phyloP scores from a whole-genome alignment of 2,888 invertebrate species.

The Ferdinandea cuprea region DNA sequence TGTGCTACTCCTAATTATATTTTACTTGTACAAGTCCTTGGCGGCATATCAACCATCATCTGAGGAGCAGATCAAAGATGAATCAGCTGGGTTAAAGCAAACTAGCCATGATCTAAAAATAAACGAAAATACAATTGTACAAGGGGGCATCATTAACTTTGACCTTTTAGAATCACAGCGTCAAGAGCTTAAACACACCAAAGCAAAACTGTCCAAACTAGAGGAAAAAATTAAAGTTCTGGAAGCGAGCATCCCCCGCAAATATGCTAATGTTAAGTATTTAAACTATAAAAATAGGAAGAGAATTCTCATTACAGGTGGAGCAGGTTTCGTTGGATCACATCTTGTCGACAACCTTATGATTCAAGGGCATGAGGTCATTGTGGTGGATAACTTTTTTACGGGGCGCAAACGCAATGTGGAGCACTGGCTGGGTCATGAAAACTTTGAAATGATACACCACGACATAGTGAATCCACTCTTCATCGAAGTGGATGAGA shows the following conservation, averaged over 20 bases:
- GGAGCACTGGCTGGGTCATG: constrained; percentile 99
- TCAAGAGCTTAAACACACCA: constrained; percentile 86
- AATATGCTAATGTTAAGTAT: constrained; percentile 95
- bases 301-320: constrained; percentile 97
- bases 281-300: constrained; percentile 95
- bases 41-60: constrained; percentile 35
- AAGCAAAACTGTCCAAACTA: constrained; percentile 86
- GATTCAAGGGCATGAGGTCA: constrained; percentile 97
- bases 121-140: constrained; percentile 8
- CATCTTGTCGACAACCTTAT: constrained; percentile 98
- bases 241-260: constrained; percentile 90
- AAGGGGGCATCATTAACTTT: constrained; percentile 33
- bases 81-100: constrained; percentile 9
- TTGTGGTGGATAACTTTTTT: constrained; percentile 98
- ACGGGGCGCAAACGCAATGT: constrained; percentile 98
- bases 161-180: constrained; percentile 77
- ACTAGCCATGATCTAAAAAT: neutral
- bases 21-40: constrained; percentile 78
- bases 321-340: constrained; percentile 99
- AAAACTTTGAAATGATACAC: constrained; percentile 99
- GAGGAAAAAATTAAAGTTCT: constrained; percentile 89
- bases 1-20: constrained; percentile 75
- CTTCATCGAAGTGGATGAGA: constrained; percentile 98
- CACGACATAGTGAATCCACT: constrained; percentile 99
- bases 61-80: neutral